phyloP scores from a whole-genome alignment of 1,140 invertebrate species.

The Carcinoscorpius rotundicauda region DNA sequence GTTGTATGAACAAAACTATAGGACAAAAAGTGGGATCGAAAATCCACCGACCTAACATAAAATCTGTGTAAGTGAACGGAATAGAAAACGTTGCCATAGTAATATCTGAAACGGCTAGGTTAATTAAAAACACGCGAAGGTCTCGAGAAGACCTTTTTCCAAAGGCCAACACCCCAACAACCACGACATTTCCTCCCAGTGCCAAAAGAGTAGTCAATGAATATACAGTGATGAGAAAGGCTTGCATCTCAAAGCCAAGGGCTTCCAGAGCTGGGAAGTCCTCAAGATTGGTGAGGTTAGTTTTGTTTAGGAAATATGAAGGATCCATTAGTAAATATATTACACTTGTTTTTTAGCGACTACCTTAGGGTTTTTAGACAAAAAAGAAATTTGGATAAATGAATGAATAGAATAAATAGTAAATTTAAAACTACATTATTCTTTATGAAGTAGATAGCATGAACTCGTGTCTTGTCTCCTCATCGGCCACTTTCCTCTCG shows the following conservation, averaged over 20 bases:
- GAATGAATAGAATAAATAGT: no score
- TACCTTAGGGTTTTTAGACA: not conserved
- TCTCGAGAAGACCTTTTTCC: slow-evolving; percentile 28
- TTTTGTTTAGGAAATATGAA: not conserved
- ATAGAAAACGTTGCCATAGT: slow-evolving; percentile 34
- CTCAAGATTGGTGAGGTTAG: not conserved
- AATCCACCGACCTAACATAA: slow-evolving; percentile 30
- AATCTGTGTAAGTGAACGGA: slow-evolving; percentile 33
- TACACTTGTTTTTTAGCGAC: not conserved
- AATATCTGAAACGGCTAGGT: slow-evolving; percentile 32
- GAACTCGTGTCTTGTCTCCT: no score
- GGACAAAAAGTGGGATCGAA: slow-evolving; percentile 30
- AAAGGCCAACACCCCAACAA: slow-evolving; percentile 28
- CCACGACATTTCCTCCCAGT: slow-evolving; percentile 28
- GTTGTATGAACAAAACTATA: slow-evolving; percentile 31
- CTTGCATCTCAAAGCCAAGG: slow-evolving; percentile 19
- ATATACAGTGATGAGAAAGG: slow-evolving; percentile 28
- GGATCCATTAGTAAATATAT: slow-evolving; percentile 1
- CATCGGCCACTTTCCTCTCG: no score
- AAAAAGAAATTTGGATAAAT: no score
- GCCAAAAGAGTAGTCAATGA: slow-evolving; percentile 27
- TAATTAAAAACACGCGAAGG: slow-evolving; percentile 30
- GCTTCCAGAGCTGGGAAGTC: not conserved
- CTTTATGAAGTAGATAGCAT: no score
- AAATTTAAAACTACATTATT: no score